These are phyloP conservation scores for Coreoperca whiteheadi DNA, from an alignment of 2,113 vertebrate genomes.

Conservation along the genomic window DNA sequence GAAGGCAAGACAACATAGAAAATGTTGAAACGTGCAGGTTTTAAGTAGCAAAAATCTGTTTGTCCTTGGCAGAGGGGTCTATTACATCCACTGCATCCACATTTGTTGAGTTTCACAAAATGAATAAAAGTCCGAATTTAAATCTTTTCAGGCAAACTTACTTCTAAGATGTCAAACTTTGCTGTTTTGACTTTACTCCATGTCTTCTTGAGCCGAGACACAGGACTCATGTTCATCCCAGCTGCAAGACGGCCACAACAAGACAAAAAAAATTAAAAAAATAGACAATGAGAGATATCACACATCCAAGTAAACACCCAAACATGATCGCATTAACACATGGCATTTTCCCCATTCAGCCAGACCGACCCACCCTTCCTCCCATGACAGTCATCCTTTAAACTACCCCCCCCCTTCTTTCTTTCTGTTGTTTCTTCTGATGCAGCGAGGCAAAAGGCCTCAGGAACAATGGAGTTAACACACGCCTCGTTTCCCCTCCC, in stretches of 20 bases:
- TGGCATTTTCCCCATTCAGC: conserved; percentile 36
- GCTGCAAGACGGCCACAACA: conserved; percentile 77
- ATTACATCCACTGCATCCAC: background rate
- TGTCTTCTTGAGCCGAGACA: conserved; percentile 95
- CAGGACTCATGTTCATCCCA: conserved; percentile 97
- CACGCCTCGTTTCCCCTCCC: conserved; percentile 67
- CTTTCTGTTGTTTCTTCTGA: conserved; percentile 52
- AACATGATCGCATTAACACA: conserved; percentile 62
- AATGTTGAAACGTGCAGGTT: background rate
- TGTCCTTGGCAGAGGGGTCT: background rate
- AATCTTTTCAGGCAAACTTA: conserved; percentile 57
- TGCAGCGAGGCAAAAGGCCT: conserved; percentile 52
- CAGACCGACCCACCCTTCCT: conserved; percentile 30
- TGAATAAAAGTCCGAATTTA: background rate
- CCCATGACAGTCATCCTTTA: conserved; percentile 14
- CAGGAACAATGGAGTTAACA: conserved; percentile 75
- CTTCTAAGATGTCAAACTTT: conserved; percentile 95
- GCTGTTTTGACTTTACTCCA: conserved; percentile 97
- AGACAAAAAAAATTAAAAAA: background rate
- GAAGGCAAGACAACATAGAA: background rate
- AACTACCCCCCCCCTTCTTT: conserved; percentile 19
- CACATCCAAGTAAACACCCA: conserved; percentile 25
- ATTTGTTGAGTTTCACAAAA: background rate
- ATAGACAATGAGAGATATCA: conserved; percentile 40
- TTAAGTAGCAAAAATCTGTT: background rate